phyloP scores from a whole-genome alignment of 2,888 invertebrate genomes.

The Drosophila mayaguana region DNA sequence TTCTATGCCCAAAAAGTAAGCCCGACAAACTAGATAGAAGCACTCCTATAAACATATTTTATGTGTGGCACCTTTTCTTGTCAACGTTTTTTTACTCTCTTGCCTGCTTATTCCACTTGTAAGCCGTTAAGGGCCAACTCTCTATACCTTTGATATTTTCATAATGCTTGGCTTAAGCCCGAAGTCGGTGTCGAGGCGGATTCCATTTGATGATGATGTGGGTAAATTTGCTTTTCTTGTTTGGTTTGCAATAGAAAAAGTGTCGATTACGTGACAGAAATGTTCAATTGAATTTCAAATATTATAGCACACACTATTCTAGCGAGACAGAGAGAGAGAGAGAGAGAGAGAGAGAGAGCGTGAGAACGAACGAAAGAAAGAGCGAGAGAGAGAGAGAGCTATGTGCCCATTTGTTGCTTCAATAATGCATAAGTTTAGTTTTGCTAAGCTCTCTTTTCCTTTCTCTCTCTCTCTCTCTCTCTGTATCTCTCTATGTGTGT shows the following conservation, averaged over 20 bases:
- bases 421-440: constrained; percentile 66
- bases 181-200: constrained; percentile 7
- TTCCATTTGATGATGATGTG: constrained; percentile 55
- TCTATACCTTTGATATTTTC: constrained; percentile 60
- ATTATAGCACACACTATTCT: constrained; percentile 57
- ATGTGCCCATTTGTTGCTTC: constrained; percentile 72
- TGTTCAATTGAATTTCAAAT: constrained; percentile 79
- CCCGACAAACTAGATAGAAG: constrained; percentile 12
- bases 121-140: constrained; percentile 62
- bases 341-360: not conserved
- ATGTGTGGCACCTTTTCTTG: constrained; percentile 63
- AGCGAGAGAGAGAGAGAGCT: not conserved
- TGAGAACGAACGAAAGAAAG: too few species aligned
- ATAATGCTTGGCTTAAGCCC: constrained; percentile 38
- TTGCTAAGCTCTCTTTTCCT: constrained; percentile 9
- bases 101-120: constrained; percentile 52
- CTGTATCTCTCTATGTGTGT: not conserved
- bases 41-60: constrained; percentile 60
- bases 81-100: constrained; percentile 45
- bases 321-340: not conserved
- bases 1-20: constrained; percentile 9
- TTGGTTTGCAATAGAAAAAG: constrained; percentile 68
- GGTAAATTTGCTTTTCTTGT: constrained; percentile 65
- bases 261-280: constrained; percentile 80
- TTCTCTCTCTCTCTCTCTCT: not conserved